Percentiles rank a stretch among this genome's conserved stretches.
Conservation (phyloP, 2,113 vertebrate genomes). For the Odontesthes bonariensis region DNA sequence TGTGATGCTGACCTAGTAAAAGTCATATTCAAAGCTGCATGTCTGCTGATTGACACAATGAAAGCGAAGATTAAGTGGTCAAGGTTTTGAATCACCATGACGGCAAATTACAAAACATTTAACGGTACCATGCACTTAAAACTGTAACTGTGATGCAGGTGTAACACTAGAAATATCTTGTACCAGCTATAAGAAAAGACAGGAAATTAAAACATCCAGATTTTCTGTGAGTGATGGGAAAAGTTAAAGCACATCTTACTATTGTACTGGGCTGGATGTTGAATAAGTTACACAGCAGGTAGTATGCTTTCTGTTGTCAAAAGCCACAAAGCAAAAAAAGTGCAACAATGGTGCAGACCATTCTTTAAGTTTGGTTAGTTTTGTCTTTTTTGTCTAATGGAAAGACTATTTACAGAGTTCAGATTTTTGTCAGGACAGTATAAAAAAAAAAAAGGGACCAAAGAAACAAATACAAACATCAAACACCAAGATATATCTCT, state of each 20-base stretch:
- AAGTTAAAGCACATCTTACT: conserved; percentile 71
- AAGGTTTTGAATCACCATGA: conserved; percentile 61
- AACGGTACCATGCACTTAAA: conserved; percentile 77
- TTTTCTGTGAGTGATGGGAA: conserved; percentile 63
- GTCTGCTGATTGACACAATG: conserved; percentile 62
- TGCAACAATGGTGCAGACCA: conserved; percentile 86
- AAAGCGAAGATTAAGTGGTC: conserved; percentile 65
- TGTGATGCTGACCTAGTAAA: conserved; percentile 68
- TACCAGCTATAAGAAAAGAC: conserved; percentile 70
- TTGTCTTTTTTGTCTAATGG: conserved; percentile 70
- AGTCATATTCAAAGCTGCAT: conserved; percentile 61
- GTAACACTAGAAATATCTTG: conserved; percentile 55
- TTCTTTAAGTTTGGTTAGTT: conserved; percentile 81
- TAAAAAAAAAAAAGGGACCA: conserved; percentile 60
- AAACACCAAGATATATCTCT: conserved; percentile 77
- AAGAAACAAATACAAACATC: conserved; percentile 75
- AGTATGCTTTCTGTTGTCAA: conserved; percentile 78
- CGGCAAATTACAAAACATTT: conserved; percentile 65
- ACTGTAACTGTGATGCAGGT: conserved; percentile 64
- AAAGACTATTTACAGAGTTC: conserved; percentile 75
- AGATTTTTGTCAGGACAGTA: conserved; percentile 73
- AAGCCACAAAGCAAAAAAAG: conserved; percentile 79
- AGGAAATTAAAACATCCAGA: conserved; percentile 63
- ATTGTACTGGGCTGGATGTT: conserved; percentile 78
- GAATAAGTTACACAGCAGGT: conserved; percentile 86